A percentile compares a stretch with the other conserved stretches of the same genome.
Evolutionary conservation across 2,797 vertebrate species (phyloP).

Genomic region (Ciconia nigra): DNA sequence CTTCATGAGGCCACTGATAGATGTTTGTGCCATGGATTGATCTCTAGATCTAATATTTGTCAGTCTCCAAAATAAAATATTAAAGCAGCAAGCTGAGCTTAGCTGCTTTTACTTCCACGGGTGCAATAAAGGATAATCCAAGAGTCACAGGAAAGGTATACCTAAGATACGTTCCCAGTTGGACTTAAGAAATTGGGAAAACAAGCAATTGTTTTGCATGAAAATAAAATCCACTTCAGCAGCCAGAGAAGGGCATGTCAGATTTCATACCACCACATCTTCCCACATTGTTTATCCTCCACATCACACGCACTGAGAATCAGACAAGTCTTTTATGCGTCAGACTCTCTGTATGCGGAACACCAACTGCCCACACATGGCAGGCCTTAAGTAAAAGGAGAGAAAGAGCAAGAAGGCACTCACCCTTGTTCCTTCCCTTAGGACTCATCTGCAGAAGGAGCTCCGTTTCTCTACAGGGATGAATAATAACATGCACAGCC

Average conservation of each 20-base stretch:
- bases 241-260: neutral
- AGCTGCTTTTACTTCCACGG: neutral
- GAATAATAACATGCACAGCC: neutral
- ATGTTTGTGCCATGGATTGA: neutral
- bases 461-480: neutral
- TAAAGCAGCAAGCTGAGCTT: neutral
- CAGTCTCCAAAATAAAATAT: neutral
- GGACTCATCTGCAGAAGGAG: neutral
- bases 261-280: slow-evolving; percentile 18
- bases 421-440: neutral
- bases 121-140: neutral
- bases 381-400: neutral
- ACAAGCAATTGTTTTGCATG: neutral
- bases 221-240: slow-evolving; percentile 5
- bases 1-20: neutral
- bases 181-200: neutral
- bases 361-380: neutral
- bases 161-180: neutral
- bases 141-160: neutral
- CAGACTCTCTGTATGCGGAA: neutral
- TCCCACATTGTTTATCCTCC: slow-evolving; percentile 17
- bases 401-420: neutral
- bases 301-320: neutral
- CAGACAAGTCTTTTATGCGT: neutral
- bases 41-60: neutral